Conservation (phyloP, 2,888 invertebrate genomes). For the Lycaena phlaeas region DNA sequence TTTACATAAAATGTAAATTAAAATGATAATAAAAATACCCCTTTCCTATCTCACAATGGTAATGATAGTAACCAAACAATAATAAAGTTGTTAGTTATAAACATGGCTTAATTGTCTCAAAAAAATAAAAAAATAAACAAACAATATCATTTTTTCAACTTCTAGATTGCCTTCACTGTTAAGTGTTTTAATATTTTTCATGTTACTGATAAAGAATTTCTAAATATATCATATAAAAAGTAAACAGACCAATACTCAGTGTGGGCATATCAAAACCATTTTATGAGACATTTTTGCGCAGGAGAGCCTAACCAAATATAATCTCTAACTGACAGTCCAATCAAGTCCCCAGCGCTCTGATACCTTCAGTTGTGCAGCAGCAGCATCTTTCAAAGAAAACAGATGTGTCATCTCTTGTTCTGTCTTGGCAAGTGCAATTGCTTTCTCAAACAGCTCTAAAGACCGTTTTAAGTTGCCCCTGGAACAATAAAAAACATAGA, state of each 20-base stretch:
- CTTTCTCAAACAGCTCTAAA: conserved; percentile 89
- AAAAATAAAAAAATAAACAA: too few relatives aligned
- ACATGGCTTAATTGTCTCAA: too few relatives aligned
- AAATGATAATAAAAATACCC: background rate
- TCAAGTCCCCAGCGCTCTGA: conserved; percentile 82
- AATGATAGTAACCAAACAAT: conserved; percentile 8
- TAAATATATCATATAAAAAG: background rate
- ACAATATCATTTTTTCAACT: too few relatives aligned
- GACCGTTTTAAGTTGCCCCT: conserved; percentile 89
- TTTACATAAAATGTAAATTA: too few relatives aligned
- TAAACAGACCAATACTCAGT: conserved; percentile 11
- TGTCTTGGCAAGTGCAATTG: conserved; percentile 87
- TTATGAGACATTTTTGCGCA: conserved; percentile 34
- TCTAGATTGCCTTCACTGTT: too few relatives aligned
- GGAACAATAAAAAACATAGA: conserved; percentile 52
- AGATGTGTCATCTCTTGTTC: conserved; percentile 92
- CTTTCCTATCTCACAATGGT: conserved; percentile 1
- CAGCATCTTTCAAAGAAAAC: conserved; percentile 91
- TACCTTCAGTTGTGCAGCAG: conserved; percentile 89
- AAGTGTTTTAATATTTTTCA: too few relatives aligned
- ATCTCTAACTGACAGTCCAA: conserved; percentile 63
- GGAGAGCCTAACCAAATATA: conserved; percentile 22
- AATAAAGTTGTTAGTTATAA: conserved; percentile 2
- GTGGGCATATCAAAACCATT: conserved; percentile 21
- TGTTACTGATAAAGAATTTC: conserved; percentile 1